These are phyloP conservation scores for Neolamprologus hecqui DNA, from an alignment of 2,113 vertebrate species.

Conservation along the genomic window DNA sequence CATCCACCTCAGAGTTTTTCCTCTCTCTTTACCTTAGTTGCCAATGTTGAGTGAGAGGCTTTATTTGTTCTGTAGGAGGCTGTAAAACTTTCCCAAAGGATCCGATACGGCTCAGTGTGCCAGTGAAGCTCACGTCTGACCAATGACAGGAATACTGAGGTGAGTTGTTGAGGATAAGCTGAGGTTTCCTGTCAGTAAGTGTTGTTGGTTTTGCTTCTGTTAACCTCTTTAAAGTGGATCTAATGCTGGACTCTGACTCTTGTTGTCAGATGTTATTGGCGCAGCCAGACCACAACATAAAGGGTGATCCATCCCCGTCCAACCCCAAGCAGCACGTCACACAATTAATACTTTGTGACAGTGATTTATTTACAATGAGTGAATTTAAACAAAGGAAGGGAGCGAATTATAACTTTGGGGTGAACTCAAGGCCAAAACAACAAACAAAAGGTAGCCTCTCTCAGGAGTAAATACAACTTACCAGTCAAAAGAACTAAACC, in stretches of 20 bases:
- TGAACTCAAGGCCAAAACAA: neutral
- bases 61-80: neutral
- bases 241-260: neutral
- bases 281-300: neutral
- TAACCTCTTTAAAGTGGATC: neutral
- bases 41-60: neutral
- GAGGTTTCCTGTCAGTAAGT: neutral
- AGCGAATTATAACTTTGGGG: fast-evolving
- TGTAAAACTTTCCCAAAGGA: neutral
- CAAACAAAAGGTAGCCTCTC: neutral
- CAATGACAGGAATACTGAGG: neutral
- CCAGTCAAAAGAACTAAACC: neutral
- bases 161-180: neutral
- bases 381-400: neutral
- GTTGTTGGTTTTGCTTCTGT: neutral
- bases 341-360: neutral
- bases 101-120: neutral
- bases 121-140: neutral
- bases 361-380: neutral
- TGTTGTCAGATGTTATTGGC: neutral
- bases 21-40: neutral
- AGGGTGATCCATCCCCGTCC: neutral
- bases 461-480: neutral
- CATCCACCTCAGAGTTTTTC: neutral
- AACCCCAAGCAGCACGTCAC: neutral